These are phyloP conservation scores for Mastomys coucha DNA, from an alignment of 2,113 vertebrate species.

Conservation along the genomic window DNA sequence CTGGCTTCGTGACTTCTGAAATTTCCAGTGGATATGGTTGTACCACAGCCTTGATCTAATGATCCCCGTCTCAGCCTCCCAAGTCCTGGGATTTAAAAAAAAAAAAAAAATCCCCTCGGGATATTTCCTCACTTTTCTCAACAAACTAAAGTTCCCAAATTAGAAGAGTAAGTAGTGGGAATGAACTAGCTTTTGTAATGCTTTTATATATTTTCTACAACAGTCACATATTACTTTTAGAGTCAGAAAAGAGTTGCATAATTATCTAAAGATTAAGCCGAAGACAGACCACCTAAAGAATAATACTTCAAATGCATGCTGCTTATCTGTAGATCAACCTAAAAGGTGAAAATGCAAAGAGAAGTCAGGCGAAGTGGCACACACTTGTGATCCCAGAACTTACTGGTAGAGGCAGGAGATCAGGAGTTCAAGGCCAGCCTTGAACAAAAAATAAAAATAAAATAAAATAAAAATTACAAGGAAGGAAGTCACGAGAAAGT, in stretches of 20 bases:
- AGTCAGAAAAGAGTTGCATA: constrained; percentile 1
- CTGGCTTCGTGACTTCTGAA: no score
- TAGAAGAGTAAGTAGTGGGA: constrained; percentile 10
- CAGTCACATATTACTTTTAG: neutral
- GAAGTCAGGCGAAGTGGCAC: neutral
- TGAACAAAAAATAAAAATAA: neutral
- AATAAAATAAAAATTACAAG: no score
- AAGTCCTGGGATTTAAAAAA: neutral
- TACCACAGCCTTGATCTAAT: neutral
- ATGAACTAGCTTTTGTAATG: neutral
- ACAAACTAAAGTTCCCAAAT: constrained; percentile 17
- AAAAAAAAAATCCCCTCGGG: neutral
- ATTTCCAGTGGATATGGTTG: no score
- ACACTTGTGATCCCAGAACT: neutral
- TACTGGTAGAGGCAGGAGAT: neutral
- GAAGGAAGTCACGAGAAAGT: neutral
- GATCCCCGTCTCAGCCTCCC: neutral
- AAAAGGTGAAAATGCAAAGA: neutral
- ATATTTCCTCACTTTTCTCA: constrained; percentile 30
- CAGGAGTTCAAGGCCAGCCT: neutral
- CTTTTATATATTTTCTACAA: neutral
- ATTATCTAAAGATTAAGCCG: neutral
- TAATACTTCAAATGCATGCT: neutral
- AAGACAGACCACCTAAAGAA: neutral
- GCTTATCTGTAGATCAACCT: neutral